phyloP scores from a whole-genome alignment of 2,888 invertebrate genomes.

The Pterostichus niger region DNA sequence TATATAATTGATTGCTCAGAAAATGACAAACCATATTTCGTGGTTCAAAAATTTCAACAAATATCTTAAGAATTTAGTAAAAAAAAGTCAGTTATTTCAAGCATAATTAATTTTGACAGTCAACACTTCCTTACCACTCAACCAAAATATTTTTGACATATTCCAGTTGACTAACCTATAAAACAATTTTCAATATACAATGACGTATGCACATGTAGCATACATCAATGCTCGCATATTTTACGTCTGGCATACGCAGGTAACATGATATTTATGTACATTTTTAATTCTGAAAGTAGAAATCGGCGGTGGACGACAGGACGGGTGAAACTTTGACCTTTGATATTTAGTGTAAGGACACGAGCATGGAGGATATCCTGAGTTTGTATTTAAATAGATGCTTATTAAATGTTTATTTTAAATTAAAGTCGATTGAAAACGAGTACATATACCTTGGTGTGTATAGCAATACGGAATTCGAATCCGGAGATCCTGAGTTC shows the following conservation, averaged over 20 bases:
- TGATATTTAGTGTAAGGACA: conserved; percentile 5
- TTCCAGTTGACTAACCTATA: conserved; percentile 19
- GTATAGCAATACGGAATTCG: too few species aligned
- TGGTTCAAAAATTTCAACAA: too few species aligned
- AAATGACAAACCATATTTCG: too few species aligned
- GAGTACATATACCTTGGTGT: too few species aligned
- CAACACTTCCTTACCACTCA: neutral
- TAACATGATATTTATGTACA: conserved; percentile 53
- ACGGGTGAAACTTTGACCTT: conserved; percentile 54
- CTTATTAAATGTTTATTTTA: too few species aligned
- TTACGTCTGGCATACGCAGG: neutral
- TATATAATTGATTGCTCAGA: too few species aligned
- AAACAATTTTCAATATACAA: conserved; percentile 15
- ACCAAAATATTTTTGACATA: conserved; percentile 3
- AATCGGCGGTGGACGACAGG: conserved; percentile 9
- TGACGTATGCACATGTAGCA: neutral
- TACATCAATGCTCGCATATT: conserved; percentile 21
- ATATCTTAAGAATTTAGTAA: neutral
- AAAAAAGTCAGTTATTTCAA: neutral
- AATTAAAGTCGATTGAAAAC: too few species aligned
- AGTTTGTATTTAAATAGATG: conserved; percentile 61
- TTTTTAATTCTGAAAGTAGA: conserved; percentile 63
- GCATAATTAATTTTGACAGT: conserved; percentile 21
- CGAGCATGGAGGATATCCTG: conserved; percentile 39
- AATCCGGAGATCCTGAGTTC: too few species aligned